Percentiles rank a stretch among this genome's conserved stretches.
Evolutionary conservation across 2,888 invertebrate genomes (phyloP).

Genomic region (Frankliniella intonsa): DNA sequence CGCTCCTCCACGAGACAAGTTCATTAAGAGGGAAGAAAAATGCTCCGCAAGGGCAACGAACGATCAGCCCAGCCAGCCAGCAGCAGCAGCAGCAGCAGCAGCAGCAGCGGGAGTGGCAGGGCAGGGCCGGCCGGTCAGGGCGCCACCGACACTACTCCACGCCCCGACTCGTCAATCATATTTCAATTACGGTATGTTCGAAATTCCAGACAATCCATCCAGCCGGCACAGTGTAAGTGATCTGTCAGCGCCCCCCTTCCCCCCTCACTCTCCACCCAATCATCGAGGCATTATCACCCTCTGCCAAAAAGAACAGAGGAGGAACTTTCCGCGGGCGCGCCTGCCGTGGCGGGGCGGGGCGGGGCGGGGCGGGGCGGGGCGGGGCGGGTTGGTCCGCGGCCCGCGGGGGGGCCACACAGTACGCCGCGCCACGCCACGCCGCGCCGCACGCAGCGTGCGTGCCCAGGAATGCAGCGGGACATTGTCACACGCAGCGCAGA

Average conservation of each 20-base stretch:
- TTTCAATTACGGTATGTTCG: constrained; percentile 13
- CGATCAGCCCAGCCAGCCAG: background rate
- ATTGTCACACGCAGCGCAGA: no score
- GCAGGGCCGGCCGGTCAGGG: background rate
- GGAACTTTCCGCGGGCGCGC: no score
- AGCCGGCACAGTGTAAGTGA: background rate
- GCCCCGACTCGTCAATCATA: constrained; percentile 5
- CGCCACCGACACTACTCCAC: background rate
- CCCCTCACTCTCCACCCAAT: no score
- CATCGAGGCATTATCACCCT: no score
- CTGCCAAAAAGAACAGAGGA: no score
- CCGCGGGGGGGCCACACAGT: no score
- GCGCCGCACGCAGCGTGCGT: no score
- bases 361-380: no score
- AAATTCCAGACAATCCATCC: constrained; percentile 22
- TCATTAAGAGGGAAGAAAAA: constrained; percentile 23
- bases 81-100: background rate
- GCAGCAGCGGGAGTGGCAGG: background rate
- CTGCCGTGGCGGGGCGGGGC: no score
- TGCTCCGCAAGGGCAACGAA: constrained; percentile 19
- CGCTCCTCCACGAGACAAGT: background rate
- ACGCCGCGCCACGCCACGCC: no score
- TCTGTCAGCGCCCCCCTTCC: background rate
- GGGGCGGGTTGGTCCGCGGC: no score
- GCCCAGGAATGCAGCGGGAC: no score